Evolutionary conservation across 1,140 invertebrate genomes (phyloP).

Genomic region (Zaprionus capensis): DNA sequence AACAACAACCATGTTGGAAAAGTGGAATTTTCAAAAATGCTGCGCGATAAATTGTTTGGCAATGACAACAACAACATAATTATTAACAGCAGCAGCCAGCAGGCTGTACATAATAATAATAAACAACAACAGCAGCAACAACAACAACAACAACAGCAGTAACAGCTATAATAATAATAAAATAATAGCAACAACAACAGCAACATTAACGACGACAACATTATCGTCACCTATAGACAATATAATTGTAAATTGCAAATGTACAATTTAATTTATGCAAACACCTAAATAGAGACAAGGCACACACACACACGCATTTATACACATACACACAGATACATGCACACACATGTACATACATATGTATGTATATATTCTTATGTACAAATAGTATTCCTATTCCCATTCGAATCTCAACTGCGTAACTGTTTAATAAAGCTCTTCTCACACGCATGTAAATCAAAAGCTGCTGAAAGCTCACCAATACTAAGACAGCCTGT

Average conservation of each 20-base stretch:
- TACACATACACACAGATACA: neutral
- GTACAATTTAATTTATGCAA: slow-evolving; percentile 76
- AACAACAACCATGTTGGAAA: slow-evolving; percentile 67
- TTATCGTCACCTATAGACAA: slow-evolving; percentile 81
- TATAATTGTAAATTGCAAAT: slow-evolving; percentile 75
- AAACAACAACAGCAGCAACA: slow-evolving; percentile 43
- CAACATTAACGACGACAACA: slow-evolving; percentile 62
- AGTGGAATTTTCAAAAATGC: slow-evolving; percentile 76
- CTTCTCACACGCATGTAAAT: slow-evolving; percentile 6
- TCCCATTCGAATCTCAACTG: neutral
- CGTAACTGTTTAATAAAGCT: slow-evolving; percentile 1
- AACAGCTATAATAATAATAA: slow-evolving; percentile 54
- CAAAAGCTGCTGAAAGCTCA: slow-evolving; percentile 3
- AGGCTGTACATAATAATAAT: slow-evolving; percentile 67
- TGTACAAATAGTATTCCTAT: neutral
- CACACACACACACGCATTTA: neutral
- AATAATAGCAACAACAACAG: slow-evolving; percentile 51
- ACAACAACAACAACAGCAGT: slow-evolving; percentile 14
- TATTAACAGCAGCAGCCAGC: slow-evolving; percentile 52
- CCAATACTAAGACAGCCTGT: neutral
- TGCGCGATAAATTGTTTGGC: slow-evolving; percentile 56
- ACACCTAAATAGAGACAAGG: slow-evolving; percentile 48
- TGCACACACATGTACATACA: neutral
- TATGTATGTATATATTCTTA: neutral
- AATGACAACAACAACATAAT: slow-evolving; percentile 77